phyloP scores from a whole-genome alignment of 2,797 vertebrate genomes.

The Cygnus olor region DNA sequence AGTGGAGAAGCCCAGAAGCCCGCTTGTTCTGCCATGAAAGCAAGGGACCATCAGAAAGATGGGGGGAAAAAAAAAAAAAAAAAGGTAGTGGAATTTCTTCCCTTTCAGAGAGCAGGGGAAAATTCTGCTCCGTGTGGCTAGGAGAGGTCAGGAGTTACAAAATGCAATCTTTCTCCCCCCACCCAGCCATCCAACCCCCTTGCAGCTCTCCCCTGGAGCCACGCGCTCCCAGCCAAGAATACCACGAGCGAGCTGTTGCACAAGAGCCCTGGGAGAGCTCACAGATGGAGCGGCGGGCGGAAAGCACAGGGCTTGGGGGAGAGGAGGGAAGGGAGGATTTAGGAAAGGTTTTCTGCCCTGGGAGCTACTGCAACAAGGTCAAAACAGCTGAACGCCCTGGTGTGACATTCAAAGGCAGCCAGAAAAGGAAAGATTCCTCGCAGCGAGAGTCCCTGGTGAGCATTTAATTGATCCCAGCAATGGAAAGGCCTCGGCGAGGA shows the following conservation, averaged over 20 bases:
- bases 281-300: neutral
- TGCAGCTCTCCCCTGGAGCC: neutral
- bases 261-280: slow-evolving; percentile 1
- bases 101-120: neutral
- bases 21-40: fast-evolving
- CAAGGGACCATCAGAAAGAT: neutral
- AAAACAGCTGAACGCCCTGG: slow-evolving; percentile 78
- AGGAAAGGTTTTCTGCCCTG: slow-evolving; percentile 28
- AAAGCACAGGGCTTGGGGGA: neutral
- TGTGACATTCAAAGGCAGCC: slow-evolving; percentile 83
- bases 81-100: neutral
- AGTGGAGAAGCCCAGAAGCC: neutral
- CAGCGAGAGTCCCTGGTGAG: slow-evolving; percentile 43
- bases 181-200: neutral
- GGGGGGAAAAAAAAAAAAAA: neutral
- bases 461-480: slow-evolving; percentile 75
- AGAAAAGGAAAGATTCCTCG: slow-evolving; percentile 72
- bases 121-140: neutral
- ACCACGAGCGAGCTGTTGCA: neutral
- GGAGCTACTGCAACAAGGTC: slow-evolving; percentile 55
- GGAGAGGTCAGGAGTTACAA: neutral
- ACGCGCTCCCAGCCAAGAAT: neutral
- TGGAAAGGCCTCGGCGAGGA: slow-evolving; percentile 33
- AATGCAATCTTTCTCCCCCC: neutral
- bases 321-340: slow-evolving; percentile 3